These are phyloP conservation scores for Pocillopora damicornis DNA, from an alignment of 64 coral and sea anemone species.

Conservation along the genomic window DNA sequence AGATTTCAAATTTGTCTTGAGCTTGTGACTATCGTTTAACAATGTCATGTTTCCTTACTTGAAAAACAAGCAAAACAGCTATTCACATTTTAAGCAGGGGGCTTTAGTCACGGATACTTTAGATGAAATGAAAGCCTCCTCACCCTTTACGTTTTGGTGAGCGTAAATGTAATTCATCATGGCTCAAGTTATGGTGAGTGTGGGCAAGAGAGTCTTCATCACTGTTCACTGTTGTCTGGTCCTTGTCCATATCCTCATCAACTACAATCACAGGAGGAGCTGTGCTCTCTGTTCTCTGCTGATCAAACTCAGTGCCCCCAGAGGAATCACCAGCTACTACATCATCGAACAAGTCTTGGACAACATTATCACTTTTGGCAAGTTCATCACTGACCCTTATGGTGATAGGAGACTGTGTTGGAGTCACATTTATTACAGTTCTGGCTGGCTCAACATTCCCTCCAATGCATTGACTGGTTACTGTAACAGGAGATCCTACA, in stretches of 20 bases:
- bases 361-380: background rate
- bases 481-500: background rate
- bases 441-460: background rate
- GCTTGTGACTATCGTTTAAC: too few relatives aligned
- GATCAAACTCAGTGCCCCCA: too few relatives aligned
- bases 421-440: background rate
- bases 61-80: background rate
- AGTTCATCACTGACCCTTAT: background rate
- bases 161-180: constrained; percentile 6
- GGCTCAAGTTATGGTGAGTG: background rate
- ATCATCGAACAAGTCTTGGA: background rate
- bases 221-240: background rate
- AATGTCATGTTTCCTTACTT: too few relatives aligned
- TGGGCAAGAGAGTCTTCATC: background rate
- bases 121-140: background rate
- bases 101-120: too few relatives aligned
- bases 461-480: background rate
- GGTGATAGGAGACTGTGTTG: background rate
- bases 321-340: background rate
- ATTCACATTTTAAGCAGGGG: background rate
- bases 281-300: background rate
- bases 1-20: background rate
- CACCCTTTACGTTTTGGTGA: constrained; percentile 42
- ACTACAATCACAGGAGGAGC: constrained; percentile 10
- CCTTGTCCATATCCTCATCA: background rate